A percentile compares a stretch with the other conserved stretches of the same genome.
phyloP scores from a whole-genome alignment of 2,888 invertebrate genomes.

The Eupithecia subumbrata region DNA sequence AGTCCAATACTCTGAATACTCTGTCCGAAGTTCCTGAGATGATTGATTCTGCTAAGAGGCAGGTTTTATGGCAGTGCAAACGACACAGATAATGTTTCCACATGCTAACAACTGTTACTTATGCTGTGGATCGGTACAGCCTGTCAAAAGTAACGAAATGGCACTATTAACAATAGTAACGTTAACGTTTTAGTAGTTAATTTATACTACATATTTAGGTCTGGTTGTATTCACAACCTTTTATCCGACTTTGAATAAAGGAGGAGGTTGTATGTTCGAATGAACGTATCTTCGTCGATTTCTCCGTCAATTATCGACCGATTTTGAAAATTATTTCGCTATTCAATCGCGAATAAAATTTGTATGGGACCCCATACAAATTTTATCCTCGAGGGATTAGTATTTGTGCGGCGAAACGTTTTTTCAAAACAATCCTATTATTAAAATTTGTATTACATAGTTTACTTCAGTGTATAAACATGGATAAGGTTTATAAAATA shows the following conservation, averaged over 20 bases:
- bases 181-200: neutral
- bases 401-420: too few relatives aligned
- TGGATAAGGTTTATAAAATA: too few relatives aligned
- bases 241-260: neutral
- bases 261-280: too few relatives aligned
- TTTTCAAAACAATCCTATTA: too few relatives aligned
- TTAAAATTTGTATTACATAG: too few relatives aligned
- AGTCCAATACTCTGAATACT: constrained; percentile 15
- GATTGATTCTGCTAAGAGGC: constrained; percentile 42
- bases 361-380: too few relatives aligned
- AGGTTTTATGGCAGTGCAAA: constrained; percentile 47
- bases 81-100: constrained; percentile 42
- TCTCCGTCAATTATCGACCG: too few relatives aligned
- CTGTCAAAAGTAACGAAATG: constrained; percentile 7
- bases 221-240: neutral
- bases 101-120: constrained; percentile 3
- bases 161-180: neutral
- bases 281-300: too few relatives aligned
- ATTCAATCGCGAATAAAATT: too few relatives aligned
- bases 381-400: too few relatives aligned
- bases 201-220: neutral
- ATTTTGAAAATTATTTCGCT: too few relatives aligned
- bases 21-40: constrained; percentile 13
- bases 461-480: too few relatives aligned
- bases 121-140: constrained; percentile 6